Evolutionary conservation across 2,113 vertebrate species (phyloP).

Genomic region (Zosterops borbonicus): DNA sequence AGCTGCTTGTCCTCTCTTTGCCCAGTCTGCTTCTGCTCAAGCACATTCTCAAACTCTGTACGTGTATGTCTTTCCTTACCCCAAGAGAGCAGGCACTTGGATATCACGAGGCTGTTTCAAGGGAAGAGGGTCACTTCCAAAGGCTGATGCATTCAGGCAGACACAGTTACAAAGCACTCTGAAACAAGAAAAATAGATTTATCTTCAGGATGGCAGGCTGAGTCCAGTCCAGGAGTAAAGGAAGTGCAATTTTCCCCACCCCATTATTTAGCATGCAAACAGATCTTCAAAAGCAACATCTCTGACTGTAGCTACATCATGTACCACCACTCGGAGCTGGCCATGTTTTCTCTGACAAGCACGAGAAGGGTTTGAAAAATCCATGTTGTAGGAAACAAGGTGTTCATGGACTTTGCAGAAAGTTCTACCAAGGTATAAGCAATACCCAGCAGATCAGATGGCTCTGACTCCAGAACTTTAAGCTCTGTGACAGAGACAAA

Average conservation of each 20-base stretch:
- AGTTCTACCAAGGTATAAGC: neutral
- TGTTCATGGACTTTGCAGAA: neutral
- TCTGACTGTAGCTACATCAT: neutral
- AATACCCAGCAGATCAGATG: neutral
- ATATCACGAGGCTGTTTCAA: neutral
- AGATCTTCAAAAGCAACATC: neutral
- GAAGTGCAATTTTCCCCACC: neutral
- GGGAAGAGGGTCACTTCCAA: neutral
- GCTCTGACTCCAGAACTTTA: neutral
- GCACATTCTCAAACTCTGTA: neutral
- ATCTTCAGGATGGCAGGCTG: neutral
- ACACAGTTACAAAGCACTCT: neutral
- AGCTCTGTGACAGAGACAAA: neutral
- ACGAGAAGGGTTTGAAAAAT: neutral
- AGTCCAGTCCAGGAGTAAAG: neutral
- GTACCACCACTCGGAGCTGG: neutral
- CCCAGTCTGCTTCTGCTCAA: neutral
- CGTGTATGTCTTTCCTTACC: conserved; percentile 21
- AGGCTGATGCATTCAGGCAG: conserved; percentile 7
- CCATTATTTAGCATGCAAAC: neutral
- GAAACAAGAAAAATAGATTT: conserved; percentile 3
- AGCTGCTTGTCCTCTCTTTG: neutral
- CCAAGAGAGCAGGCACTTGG: neutral
- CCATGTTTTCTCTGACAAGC: neutral
- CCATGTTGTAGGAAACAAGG: neutral